Conservation (phyloP, 1,140 invertebrate genomes). For the Adelges cooleyi region DNA sequence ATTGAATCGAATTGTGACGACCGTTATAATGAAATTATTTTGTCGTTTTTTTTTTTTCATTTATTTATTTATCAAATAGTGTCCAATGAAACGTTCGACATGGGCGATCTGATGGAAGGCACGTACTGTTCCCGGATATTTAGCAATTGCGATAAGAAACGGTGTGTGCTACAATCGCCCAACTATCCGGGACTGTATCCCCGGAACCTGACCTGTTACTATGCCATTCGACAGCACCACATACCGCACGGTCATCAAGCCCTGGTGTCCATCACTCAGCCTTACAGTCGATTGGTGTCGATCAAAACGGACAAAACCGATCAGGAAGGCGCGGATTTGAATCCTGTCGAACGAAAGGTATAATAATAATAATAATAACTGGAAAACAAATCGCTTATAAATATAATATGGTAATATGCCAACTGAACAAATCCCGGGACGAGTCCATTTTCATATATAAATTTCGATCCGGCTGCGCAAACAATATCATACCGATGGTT, state of each 20-base stretch:
- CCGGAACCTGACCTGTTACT: slow-evolving; percentile 77
- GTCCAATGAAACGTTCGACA: slow-evolving; percentile 42
- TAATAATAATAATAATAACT: no score
- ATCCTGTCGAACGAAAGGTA: slow-evolving; percentile 20
- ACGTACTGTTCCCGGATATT: slow-evolving; percentile 82
- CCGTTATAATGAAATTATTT: no score
- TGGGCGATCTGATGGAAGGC: slow-evolving; percentile 73
- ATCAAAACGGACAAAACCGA: slow-evolving; percentile 39
- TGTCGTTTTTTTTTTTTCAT: no score
- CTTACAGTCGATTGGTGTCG: slow-evolving; percentile 62
- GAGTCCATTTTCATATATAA: no score
- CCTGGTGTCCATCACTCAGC: slow-evolving; percentile 66
- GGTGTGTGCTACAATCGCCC: slow-evolving; percentile 75
- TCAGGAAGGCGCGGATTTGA: not conserved
- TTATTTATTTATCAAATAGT: no score
- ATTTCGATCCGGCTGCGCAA: no score
- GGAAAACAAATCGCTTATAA: no score
- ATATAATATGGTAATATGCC: no score
- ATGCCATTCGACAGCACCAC: slow-evolving; percentile 68
- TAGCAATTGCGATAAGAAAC: slow-evolving; percentile 74
- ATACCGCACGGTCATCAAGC: slow-evolving; percentile 71
- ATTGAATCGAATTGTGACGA: no score
- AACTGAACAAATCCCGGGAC: no score
- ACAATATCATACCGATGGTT: no score
- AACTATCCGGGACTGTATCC: slow-evolving; percentile 86